A percentile compares a stretch with the other conserved stretches of the same genome.
phyloP scores from a whole-genome alignment of 92 coral and sea anemone species.

The Zoanthus sansibaricus region DNA sequence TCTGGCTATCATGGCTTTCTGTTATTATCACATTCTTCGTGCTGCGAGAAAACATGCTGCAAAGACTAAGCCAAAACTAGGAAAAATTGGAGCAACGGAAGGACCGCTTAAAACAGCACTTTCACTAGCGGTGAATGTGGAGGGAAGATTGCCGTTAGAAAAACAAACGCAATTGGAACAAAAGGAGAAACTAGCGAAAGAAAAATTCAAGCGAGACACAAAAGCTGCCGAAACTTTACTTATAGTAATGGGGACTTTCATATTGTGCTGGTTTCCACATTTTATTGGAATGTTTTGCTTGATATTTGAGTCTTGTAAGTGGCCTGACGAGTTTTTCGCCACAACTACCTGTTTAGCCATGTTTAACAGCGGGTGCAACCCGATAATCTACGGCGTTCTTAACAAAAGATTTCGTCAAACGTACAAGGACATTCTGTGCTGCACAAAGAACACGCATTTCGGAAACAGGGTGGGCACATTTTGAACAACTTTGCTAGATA shows the following conservation, averaged over 20 bases:
- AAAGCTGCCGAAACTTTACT: slow-evolving; percentile 88
- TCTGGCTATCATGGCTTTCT: slow-evolving; percentile 70
- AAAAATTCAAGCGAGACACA: slow-evolving; percentile 74
- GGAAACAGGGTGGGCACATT: slow-evolving; percentile 41
- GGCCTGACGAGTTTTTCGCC: slow-evolving; percentile 90
- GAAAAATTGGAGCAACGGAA: slow-evolving; percentile 63
- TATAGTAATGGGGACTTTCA: slow-evolving; percentile 87
- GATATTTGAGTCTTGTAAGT: slow-evolving; percentile 69
- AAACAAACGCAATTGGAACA: slow-evolving; percentile 55
- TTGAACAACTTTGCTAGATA: slow-evolving; percentile 2
- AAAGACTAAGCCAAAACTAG: slow-evolving; percentile 65
- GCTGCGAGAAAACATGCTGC: slow-evolving; percentile 80
- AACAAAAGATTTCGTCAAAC: slow-evolving; percentile 84
- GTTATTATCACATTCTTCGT: slow-evolving; percentile 79
- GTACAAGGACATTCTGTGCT: slow-evolving; percentile 78
- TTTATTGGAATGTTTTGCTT: slow-evolving; percentile 90
- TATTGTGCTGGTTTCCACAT: slow-evolving; percentile 89
- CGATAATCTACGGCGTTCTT: slow-evolving; percentile 86
- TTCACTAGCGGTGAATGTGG: slow-evolving; percentile 61
- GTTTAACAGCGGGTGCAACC: slow-evolving; percentile 92
- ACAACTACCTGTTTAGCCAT: slow-evolving; percentile 93
- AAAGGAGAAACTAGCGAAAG: slow-evolving; percentile 67
- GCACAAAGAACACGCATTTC: slow-evolving; percentile 30
- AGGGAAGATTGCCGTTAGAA: slow-evolving; percentile 20
- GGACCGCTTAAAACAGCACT: slow-evolving; percentile 71